These are phyloP conservation scores for Thecocarcelia acutangulata DNA, from an alignment of 2,888 invertebrate species.

Conservation along the genomic window DNA sequence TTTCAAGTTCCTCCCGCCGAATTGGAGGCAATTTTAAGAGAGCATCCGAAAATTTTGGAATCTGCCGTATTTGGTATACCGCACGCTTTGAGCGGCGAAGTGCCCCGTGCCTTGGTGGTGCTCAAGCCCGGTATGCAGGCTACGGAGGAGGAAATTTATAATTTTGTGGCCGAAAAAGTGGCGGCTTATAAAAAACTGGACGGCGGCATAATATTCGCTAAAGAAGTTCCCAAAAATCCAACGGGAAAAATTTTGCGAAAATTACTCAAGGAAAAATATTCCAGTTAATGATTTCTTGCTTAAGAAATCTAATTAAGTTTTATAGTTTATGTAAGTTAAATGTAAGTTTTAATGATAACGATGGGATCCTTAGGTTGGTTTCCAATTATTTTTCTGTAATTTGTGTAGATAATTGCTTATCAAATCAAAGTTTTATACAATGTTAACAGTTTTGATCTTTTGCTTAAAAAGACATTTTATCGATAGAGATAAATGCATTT, in stretches of 20 bases:
- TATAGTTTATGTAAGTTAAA: neutral
- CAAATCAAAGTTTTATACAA: too few relatives aligned
- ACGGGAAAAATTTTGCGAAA: conserved; percentile 90
- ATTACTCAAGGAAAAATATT: conserved; percentile 82
- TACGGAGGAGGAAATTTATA: conserved; percentile 83
- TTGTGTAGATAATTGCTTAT: too few relatives aligned
- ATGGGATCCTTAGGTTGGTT: too few relatives aligned
- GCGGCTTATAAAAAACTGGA: conserved; percentile 89
- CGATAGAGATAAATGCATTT: too few relatives aligned
- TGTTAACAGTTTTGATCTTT: too few relatives aligned
- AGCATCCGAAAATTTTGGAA: conserved; percentile 86
- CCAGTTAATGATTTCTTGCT: conserved; percentile 71
- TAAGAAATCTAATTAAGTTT: neutral
- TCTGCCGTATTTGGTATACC: conserved; percentile 91
- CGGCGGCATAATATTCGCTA: conserved; percentile 86
- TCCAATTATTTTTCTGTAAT: too few relatives aligned
- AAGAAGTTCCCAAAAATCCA: conserved; percentile 87
- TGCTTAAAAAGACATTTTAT: too few relatives aligned
- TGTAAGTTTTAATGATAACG: neutral
- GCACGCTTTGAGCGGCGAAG: conserved; percentile 86
- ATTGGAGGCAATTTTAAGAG: conserved; percentile 84
- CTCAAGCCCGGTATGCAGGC: conserved; percentile 81
- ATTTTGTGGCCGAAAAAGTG: conserved; percentile 86
- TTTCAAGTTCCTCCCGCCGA: conserved; percentile 94
- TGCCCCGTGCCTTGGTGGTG: conserved; percentile 89